Base-by-base conservation (phyloP, 2,888 invertebrate species). In the Drosophila suboccidentalis region DNA sequence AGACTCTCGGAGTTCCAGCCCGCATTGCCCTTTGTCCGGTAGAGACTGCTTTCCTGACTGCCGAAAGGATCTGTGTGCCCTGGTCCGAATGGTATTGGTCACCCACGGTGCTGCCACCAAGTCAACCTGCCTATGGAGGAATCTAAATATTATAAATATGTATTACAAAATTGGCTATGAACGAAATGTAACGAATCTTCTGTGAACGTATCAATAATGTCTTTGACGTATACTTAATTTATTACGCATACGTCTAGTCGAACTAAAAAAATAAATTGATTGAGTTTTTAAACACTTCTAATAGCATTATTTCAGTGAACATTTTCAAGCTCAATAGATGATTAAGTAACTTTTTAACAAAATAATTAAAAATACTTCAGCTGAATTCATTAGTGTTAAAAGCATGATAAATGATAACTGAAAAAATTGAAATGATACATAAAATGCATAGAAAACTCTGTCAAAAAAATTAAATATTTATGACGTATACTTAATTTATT, bases 11-110 rank as follows among this genome's bases (percentile, higher is more conserved):
- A 1, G 74, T 80, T 8, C 72, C 88, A 0, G 90, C 89, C 6
- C 61, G 74, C 4, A 39, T 75, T 4, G 60, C 29, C 8, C 49
- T 39, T 11, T 90, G 90, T 9, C 61, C 70, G 0, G 0, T 71
- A 1, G 71, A 58, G 2, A 53, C 63, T 3, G 82, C 67, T 19
- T 91, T 74, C 59, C 55, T 88, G 58, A 82, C 86, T 50, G 78
- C 57, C 4, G 63, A 10, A 5, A 78, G 80, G 62, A n/a, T 19
- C 2, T 91, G 91, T 62, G 90, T 91, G 22, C 78, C 72, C 4
- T 84, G 75, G 60, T 19, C 79, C 2, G 26, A 78, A 3, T 91
- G 89, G 90, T 74, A 76, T 29, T 90, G 88, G 84, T 71, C 82
- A 0, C 82, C 89, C 10, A 80, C 83, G 0, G 81, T 43, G 36